Conservation (phyloP, 2,113 vertebrate genomes). For the Puntigrus tetrazona region DNA sequence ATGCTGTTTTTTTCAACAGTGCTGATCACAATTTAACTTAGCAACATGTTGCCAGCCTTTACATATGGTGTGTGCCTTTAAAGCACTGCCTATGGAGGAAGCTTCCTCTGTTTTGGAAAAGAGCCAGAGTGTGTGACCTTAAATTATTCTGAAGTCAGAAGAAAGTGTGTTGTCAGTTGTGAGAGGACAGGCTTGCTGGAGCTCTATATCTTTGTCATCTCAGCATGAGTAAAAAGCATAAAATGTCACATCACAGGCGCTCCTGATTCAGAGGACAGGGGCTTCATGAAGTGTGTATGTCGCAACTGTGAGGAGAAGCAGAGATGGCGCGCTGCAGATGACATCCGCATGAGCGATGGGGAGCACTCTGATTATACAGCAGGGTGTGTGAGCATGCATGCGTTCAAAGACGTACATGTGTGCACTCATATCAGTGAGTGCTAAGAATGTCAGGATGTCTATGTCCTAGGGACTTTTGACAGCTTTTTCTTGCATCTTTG, state of each 20-base stretch:
- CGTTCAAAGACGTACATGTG: slow-evolving; percentile 14
- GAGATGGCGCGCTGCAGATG: neutral
- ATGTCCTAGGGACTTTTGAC: slow-evolving; percentile 24
- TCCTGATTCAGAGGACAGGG: slow-evolving; percentile 4
- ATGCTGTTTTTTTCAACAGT: no score
- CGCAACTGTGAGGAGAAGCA: neutral
- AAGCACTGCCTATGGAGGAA: neutral
- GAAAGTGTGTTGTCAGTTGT: neutral
- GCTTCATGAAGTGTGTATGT: slow-evolving; percentile 38
- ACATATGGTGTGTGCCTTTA: neutral
- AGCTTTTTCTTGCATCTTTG: slow-evolving; percentile 37
- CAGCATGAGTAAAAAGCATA: slow-evolving; percentile 30
- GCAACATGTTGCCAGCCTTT: neutral
- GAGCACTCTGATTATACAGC: slow-evolving; percentile 42
- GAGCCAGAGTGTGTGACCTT: neutral
- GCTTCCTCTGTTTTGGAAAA: neutral
- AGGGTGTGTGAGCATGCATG: slow-evolving; percentile 21
- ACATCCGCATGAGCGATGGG: slow-evolving; percentile 42
- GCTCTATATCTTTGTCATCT: slow-evolving; percentile 32
- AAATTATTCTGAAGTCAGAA: slow-evolving; percentile 12
- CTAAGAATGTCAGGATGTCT: slow-evolving; percentile 32
- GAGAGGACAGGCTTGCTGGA: slow-evolving; percentile 12
- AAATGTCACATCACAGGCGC: slow-evolving; percentile 26
- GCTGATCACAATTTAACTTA: neutral
- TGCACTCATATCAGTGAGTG: slow-evolving; percentile 14